Evolutionary conservation across 2,888 invertebrate species (phyloP).

Genomic region (Clistopyga incitator): DNA sequence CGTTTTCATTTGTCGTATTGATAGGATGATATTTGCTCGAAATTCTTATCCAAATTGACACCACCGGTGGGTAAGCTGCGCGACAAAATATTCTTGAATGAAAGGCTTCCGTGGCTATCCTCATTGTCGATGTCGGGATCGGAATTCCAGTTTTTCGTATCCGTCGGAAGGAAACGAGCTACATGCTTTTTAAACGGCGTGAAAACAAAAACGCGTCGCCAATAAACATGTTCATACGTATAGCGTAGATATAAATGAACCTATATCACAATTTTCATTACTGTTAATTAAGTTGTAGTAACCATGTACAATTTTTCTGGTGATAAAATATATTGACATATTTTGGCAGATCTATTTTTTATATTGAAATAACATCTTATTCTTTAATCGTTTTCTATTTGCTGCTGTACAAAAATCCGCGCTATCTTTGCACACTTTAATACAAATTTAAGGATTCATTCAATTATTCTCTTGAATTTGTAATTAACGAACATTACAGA

Average conservation of each 20-base stretch:
- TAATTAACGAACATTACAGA: too few relatives aligned
- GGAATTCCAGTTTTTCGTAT: too few relatives aligned
- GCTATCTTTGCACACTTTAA: too few relatives aligned
- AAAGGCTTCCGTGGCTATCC: too few relatives aligned
- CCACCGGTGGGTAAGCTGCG: too few relatives aligned
- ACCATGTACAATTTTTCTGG: slow-evolving; percentile 80
- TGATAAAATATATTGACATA: slow-evolving; percentile 81
- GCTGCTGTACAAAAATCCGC: background rate
- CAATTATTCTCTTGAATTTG: too few relatives aligned
- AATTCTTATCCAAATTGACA: too few relatives aligned
- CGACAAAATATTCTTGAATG: too few relatives aligned
- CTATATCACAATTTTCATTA: slow-evolving; percentile 77
- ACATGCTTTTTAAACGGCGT: slow-evolving; percentile 47
- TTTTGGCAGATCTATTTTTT: slow-evolving; percentile 77
- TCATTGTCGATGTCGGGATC: too few relatives aligned
- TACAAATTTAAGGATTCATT: background rate
- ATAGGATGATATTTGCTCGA: too few relatives aligned
- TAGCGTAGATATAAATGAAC: slow-evolving; percentile 70
- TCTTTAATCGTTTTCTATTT: background rate
- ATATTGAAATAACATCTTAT: background rate
- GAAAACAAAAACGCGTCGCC: slow-evolving; percentile 32
- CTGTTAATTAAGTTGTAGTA: slow-evolving; percentile 75
- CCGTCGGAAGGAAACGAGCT: slow-evolving; percentile 61
- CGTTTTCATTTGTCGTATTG: too few relatives aligned
- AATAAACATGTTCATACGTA: slow-evolving; percentile 51